phyloP scores from a whole-genome alignment of 2,797 vertebrate species.

The Miopithecus talapoin region DNA sequence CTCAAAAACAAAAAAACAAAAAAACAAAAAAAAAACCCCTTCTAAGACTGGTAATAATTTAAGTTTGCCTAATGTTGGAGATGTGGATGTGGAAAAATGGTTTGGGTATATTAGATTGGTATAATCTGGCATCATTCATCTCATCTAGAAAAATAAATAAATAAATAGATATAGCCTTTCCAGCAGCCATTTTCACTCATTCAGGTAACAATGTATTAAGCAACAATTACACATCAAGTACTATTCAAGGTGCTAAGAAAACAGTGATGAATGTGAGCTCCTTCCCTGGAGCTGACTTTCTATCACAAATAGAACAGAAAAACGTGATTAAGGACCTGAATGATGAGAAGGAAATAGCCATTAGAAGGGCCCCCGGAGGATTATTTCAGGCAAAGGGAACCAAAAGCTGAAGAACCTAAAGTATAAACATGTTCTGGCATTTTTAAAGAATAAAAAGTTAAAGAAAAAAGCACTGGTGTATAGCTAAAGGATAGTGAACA shows the following conservation, averaged over 20 bases:
- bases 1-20: no score
- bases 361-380: neutral
- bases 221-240: neutral
- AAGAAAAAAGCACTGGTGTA: neutral
- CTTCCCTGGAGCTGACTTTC: neutral
- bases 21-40: neutral
- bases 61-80: neutral
- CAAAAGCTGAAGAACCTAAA: neutral
- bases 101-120: neutral
- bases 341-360: neutral
- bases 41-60: neutral
- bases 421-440: neutral
- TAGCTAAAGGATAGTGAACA: neutral
- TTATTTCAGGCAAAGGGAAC: neutral
- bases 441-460: neutral
- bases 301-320: neutral
- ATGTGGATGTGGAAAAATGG: neutral
- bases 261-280: neutral
- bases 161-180: neutral
- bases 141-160: no score
- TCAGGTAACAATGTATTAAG: neutral
- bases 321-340: neutral
- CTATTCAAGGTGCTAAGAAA: neutral
- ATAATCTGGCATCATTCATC: neutral
- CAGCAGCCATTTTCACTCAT: neutral